phyloP scores from a whole-genome alignment of 2,888 invertebrate species.

The Lepidochrysops patricia region DNA sequence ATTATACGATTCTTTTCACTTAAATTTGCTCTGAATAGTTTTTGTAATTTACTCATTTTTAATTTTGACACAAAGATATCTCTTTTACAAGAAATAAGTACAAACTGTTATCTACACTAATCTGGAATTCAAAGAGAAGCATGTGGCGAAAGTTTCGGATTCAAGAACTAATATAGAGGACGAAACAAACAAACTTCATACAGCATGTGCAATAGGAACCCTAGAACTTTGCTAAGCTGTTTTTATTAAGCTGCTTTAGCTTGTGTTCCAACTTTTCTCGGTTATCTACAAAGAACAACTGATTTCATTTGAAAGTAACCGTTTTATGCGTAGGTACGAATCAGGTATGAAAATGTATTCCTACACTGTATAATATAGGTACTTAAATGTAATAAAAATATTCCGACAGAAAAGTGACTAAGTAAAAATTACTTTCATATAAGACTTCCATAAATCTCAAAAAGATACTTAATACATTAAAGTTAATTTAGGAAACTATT shows the following conservation, averaged over 20 bases:
- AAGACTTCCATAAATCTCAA: neutral
- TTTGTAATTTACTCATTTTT: too few relatives aligned
- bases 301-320: too few relatives aligned
- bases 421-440: neutral
- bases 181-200: constrained; percentile 11
- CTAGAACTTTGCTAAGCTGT: neutral
- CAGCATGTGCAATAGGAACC: neutral
- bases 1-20: too few relatives aligned
- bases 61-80: too few relatives aligned
- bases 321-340: too few relatives aligned
- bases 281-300: neutral
- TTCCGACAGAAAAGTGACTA: neutral
- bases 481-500: neutral
- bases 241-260: neutral
- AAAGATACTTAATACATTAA: neutral
- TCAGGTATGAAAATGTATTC: too few relatives aligned
- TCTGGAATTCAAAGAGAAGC: neutral
- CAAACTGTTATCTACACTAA: neutral
- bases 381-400: neutral
- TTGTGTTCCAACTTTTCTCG: neutral
- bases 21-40: too few relatives aligned
- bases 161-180: constrained; percentile 12
- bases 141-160: neutral
- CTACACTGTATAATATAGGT: too few relatives aligned
- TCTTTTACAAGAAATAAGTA: neutral